These are phyloP conservation scores for Smutsia temminckii DNA, from an alignment of 2,797 vertebrate genomes.

Conservation along the genomic window DNA sequence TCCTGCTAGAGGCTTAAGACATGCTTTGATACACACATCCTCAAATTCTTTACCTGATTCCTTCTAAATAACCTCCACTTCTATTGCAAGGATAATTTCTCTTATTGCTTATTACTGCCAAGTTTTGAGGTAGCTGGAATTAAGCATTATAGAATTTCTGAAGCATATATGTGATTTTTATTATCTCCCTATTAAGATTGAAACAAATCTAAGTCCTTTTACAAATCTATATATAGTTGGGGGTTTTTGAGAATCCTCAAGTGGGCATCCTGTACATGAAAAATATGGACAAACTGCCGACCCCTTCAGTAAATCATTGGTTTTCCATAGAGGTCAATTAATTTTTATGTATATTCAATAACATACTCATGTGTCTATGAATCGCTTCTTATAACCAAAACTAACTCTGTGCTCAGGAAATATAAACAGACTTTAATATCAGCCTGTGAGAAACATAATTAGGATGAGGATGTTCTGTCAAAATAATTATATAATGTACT, in stretches of 20 bases:
- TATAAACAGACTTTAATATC: constrained; percentile 59
- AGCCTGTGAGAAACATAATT: constrained; percentile 47
- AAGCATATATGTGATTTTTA: neutral
- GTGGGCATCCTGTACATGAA: neutral
- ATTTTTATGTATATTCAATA: constrained; percentile 6
- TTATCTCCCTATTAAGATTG: neutral
- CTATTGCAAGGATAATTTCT: neutral
- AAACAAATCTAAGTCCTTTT: neutral
- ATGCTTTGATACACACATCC: neutral
- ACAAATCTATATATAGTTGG: neutral
- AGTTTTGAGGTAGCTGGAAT: neutral
- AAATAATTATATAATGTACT: constrained; percentile 58
- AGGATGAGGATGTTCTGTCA: constrained; percentile 28
- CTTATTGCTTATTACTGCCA: neutral
- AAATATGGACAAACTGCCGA: neutral
- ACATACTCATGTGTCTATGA: neutral
- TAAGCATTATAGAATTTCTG: neutral
- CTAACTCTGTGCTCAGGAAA: constrained; percentile 17
- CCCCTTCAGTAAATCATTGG: neutral
- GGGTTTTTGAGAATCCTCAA: neutral
- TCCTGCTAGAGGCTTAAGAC: neutral
- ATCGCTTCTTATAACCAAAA: neutral
- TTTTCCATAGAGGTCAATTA: neutral
- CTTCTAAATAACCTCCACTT: neutral
- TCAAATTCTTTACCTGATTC: neutral